A percentile compares a stretch with the other conserved stretches of the same genome.
Conservation (phyloP, 2,888 invertebrate genomes). For the Agrochola litura region DNA sequence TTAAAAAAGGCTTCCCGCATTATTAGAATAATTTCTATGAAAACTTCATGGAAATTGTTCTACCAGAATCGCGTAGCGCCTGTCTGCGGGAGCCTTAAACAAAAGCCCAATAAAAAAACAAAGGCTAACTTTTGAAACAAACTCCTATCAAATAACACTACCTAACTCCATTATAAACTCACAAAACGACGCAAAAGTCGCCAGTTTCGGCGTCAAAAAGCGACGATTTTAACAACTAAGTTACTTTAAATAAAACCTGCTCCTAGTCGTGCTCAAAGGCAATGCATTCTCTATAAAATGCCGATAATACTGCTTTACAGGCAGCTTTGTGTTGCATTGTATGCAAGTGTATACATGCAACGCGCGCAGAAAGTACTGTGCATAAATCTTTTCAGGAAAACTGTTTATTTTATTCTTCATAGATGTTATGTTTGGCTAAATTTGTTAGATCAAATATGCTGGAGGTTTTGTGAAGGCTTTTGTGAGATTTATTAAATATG, state of each 20-base stretch:
- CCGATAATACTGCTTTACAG: constrained; percentile 75
- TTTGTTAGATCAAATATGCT: constrained; percentile 62
- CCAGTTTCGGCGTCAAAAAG: constrained; percentile 55
- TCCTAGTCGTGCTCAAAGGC: constrained; percentile 66
- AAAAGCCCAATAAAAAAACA: constrained; percentile 5
- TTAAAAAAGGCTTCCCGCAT: no score
- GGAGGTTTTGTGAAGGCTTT: constrained; percentile 23
- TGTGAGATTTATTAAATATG: constrained; percentile 36
- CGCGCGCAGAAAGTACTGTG: constrained; percentile 51
- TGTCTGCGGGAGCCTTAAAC: background rate
- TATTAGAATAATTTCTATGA: no score
- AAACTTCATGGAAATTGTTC: no score
- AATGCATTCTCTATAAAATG: constrained; percentile 75
- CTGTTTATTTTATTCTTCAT: constrained; percentile 74
- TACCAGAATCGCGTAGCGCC: no score
- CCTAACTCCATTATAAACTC: constrained; percentile 24
- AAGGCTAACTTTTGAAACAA: background rate
- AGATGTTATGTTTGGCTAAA: constrained; percentile 64
- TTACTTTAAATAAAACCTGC: constrained; percentile 67
- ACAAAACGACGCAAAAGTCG: constrained; percentile 32
- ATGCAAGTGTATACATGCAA: constrained; percentile 62
- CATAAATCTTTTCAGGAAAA: constrained; percentile 76
- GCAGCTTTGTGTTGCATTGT: constrained; percentile 70
- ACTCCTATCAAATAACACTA: constrained; percentile 22
- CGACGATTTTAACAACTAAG: constrained; percentile 50